Evolutionary conservation across 2,113 vertebrate genomes (phyloP).

Genomic region (Centropus unirufus): DNA sequence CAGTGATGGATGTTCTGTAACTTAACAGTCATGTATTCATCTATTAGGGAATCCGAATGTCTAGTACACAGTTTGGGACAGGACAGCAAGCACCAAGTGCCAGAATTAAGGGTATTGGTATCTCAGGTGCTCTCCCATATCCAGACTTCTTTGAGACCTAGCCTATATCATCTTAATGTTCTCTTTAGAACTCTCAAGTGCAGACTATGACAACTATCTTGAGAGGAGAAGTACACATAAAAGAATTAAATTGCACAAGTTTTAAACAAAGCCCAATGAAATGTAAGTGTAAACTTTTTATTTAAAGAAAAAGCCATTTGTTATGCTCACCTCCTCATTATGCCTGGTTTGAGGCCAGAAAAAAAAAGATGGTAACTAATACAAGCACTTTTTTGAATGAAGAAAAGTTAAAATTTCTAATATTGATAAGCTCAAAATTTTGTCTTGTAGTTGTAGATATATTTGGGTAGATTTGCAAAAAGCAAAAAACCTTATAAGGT

Average conservation of each 20-base stretch:
- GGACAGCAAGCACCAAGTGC: not conserved
- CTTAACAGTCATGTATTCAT: not conserved
- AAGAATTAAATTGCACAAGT: not conserved
- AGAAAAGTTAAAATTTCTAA: not conserved
- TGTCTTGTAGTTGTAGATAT: not conserved
- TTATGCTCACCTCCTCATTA: not conserved
- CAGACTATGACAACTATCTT: not conserved
- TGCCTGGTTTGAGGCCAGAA: not conserved
- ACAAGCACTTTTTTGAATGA: not conserved
- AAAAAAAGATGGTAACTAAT: not conserved
- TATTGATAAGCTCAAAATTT: not conserved
- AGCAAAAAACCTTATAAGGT: not conserved
- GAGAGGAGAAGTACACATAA: not conserved
- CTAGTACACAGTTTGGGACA: not conserved
- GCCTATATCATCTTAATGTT: not conserved
- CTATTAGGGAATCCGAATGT: not conserved
- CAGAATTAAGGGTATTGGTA: not conserved
- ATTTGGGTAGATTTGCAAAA: not conserved
- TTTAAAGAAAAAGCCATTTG: not conserved
- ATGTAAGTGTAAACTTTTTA: not conserved
- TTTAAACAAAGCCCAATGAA: not conserved
- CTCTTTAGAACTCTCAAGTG: not conserved
- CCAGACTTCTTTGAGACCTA: not conserved
- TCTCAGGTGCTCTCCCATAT: not conserved
- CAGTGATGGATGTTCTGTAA: not conserved